Evolutionary conservation across 2,113 vertebrate genomes (phyloP).

Genomic region (Hypomesus transpacificus): DNA sequence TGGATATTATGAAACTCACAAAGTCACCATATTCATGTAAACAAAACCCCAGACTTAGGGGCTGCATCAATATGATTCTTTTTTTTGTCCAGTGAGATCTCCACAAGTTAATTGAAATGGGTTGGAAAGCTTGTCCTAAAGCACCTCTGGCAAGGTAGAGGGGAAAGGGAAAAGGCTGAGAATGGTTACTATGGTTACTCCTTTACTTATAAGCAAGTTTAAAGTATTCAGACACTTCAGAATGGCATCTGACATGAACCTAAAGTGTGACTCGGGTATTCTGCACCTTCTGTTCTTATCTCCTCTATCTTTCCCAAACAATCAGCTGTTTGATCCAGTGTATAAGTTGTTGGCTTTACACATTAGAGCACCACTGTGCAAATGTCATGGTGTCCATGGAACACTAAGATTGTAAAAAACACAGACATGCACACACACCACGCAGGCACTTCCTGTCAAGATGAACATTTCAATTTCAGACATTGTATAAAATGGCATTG

Average conservation of each 20-base stretch:
- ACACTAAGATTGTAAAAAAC: neutral
- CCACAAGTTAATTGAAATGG: no score
- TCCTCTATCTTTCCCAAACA: slow-evolving; percentile 29
- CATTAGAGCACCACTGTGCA: slow-evolving; percentile 38
- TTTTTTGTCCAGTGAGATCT: no score
- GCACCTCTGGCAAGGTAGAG: neutral
- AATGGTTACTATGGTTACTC: neutral
- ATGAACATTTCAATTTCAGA: neutral
- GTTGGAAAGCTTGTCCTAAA: neutral
- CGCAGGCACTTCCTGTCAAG: neutral
- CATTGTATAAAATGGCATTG: neutral
- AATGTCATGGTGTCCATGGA: slow-evolving; percentile 2
- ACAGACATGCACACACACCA: neutral
- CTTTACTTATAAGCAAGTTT: neutral
- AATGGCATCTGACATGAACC: neutral
- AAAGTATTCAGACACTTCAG: neutral
- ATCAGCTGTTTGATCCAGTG: slow-evolving; percentile 22
- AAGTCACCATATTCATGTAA: slow-evolving; percentile 20
- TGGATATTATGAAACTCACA: slow-evolving; percentile 33
- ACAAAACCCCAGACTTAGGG: slow-evolving; percentile 50
- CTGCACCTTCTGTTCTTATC: slow-evolving; percentile 21
- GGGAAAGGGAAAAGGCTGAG: neutral
- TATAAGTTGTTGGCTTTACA: slow-evolving; percentile 49
- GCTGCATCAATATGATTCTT: slow-evolving; percentile 15
- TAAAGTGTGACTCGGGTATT: neutral